Evolutionary conservation across 2,797 vertebrate genomes (phyloP).

Genomic region (Tympanoctomys barrerae): DNA sequence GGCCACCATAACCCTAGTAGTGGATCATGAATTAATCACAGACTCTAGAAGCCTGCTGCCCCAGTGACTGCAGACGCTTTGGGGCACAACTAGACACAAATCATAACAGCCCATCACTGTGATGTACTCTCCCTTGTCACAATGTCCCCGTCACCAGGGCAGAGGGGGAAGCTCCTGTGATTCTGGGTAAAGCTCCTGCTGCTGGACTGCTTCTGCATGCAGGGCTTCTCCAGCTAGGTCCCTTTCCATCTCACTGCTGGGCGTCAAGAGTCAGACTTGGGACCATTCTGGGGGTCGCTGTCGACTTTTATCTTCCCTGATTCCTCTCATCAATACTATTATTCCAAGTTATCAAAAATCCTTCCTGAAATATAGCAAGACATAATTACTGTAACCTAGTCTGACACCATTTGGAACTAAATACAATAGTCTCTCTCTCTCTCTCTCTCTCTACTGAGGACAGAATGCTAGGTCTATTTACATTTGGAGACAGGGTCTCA

Average conservation of each 20-base stretch:
- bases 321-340: background rate
- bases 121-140: constrained; percentile 55
- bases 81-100: no score
- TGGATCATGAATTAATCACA: no score
- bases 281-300: constrained; percentile 29
- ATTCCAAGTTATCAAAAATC: background rate
- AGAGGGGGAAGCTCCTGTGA: background rate
- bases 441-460: background rate
- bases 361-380: background rate
- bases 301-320: background rate
- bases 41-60: no score
- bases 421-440: background rate
- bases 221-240: background rate
- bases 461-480: background rate
- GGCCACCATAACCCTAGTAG: no score
- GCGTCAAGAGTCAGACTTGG: background rate
- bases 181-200: constrained; percentile 53
- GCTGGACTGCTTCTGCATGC: background rate
- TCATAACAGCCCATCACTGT: background rate
- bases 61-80: no score
- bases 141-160: constrained; percentile 55
- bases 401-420: background rate
- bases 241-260: background rate
- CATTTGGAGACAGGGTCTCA: background rate
- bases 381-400: background rate